phyloP scores from a whole-genome alignment of 2,797 vertebrate genomes.

The Urocyon cinereoargenteus region DNA sequence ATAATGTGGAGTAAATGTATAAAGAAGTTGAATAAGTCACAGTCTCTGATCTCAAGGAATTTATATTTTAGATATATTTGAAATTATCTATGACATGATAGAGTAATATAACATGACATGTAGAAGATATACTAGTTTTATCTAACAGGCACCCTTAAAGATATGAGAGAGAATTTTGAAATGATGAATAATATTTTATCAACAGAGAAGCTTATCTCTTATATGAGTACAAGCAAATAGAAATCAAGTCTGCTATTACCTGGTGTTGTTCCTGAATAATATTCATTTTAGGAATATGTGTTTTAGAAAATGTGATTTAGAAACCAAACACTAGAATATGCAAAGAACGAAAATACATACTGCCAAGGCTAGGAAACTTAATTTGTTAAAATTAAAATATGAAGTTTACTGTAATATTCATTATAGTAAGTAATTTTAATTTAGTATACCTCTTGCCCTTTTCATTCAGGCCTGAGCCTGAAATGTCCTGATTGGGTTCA shows the following conservation, averaged over 20 bases:
- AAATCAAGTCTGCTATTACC: neutral
- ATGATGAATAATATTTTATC: conserved; percentile 9
- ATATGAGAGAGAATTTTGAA: conserved; percentile 9
- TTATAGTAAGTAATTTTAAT: conserved; percentile 14
- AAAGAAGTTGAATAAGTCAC: neutral
- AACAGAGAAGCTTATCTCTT: neutral
- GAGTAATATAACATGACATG: neutral
- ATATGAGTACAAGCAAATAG: neutral
- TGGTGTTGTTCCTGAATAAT: neutral
- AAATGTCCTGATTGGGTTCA: neutral
- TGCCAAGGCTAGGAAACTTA: neutral
- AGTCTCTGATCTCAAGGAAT: neutral
- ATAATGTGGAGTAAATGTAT: neutral
- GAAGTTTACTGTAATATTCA: neutral
- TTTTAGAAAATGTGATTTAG: neutral
- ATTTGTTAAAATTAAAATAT: conserved; percentile 28
- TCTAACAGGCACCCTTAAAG: neutral
- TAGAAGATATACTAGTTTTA: neutral
- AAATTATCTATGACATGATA: neutral
- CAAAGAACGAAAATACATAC: neutral
- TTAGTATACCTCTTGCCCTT: neutral
- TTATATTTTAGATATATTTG: conserved; percentile 4
- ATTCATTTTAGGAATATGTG: neutral
- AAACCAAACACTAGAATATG: neutral
- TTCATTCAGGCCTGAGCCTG: neutral